phyloP scores from a whole-genome alignment of 2,113 vertebrate species.

The sheep (Ovis aries) region DNA sequence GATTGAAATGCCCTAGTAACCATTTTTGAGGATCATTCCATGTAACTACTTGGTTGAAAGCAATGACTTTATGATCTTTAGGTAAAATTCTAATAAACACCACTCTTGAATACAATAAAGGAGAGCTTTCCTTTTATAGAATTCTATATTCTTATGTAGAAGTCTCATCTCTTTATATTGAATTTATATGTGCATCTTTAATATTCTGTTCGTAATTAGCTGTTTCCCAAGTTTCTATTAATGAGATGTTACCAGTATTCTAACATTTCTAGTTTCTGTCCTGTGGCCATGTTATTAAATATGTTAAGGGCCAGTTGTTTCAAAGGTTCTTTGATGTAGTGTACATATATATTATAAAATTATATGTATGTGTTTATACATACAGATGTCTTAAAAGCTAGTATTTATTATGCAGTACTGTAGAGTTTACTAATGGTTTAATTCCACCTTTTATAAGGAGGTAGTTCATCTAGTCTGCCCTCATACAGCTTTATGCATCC shows the following conservation, averaged over 20 bases:
- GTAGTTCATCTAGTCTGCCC: neutral
- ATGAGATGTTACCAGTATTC: neutral
- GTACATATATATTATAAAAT: neutral
- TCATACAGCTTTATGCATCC: neutral
- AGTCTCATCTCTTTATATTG: neutral
- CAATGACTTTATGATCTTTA: neutral
- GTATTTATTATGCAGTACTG: neutral
- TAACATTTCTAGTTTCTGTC: neutral
- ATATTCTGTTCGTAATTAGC: neutral
- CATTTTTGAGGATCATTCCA: neutral
- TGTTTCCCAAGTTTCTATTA: neutral
- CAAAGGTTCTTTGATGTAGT: neutral
- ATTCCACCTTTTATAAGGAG: neutral
- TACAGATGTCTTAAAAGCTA: neutral
- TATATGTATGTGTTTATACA: neutral
- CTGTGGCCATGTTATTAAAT: neutral
- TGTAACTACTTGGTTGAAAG: conserved; percentile 17
- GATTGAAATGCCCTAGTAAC: neutral
- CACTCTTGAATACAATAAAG: neutral
- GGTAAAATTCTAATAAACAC: conserved; percentile 26
- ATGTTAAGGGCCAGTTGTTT: neutral
- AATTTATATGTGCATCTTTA: neutral
- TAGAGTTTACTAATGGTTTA: neutral
- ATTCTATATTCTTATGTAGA: neutral
- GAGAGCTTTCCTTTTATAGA: neutral